These are phyloP conservation scores for Caenorhabditis brenneri DNA, from an alignment of 1,140 invertebrate species.

Conservation along the genomic window DNA sequence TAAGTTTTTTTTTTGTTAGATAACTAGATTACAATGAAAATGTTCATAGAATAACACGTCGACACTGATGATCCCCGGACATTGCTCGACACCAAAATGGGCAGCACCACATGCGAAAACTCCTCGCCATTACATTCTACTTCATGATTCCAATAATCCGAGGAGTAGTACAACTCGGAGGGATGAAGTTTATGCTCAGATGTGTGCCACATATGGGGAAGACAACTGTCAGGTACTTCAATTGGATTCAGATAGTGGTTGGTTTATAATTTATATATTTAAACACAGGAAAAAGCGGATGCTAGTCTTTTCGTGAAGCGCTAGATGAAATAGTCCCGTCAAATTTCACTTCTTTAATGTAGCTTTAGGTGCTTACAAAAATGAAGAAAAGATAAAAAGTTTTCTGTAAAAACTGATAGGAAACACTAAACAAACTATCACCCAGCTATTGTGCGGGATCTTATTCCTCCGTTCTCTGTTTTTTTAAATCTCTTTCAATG, in stretches of 20 bases:
- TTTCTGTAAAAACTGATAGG: too few species aligned
- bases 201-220: slow-evolving; percentile 48
- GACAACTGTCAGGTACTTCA: slow-evolving; percentile 44
- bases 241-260: slow-evolving; percentile 27
- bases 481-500: too few species aligned
- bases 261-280: neutral
- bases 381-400: too few species aligned
- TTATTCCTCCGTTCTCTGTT: too few species aligned
- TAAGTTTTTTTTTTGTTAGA: neutral
- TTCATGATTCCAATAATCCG: slow-evolving; percentile 16
- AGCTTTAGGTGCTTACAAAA: too few species aligned
- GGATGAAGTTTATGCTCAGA: slow-evolving; percentile 33
- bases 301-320: too few species aligned
- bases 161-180: neutral
- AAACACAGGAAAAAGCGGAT: too few species aligned
- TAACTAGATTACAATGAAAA: too few species aligned
- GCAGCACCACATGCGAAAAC: slow-evolving; percentile 38
- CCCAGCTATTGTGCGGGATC: too few species aligned
- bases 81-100: slow-evolving; percentile 49
- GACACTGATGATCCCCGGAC: slow-evolving; percentile 24
- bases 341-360: too few species aligned
- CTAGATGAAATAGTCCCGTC: too few species aligned
- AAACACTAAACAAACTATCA: too few species aligned
- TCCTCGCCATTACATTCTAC: slow-evolving; percentile 50
- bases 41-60: slow-evolving; percentile 28